phyloP scores from a whole-genome alignment of 2,113 vertebrate genomes.

The Rhinopithecus roxellana region DNA sequence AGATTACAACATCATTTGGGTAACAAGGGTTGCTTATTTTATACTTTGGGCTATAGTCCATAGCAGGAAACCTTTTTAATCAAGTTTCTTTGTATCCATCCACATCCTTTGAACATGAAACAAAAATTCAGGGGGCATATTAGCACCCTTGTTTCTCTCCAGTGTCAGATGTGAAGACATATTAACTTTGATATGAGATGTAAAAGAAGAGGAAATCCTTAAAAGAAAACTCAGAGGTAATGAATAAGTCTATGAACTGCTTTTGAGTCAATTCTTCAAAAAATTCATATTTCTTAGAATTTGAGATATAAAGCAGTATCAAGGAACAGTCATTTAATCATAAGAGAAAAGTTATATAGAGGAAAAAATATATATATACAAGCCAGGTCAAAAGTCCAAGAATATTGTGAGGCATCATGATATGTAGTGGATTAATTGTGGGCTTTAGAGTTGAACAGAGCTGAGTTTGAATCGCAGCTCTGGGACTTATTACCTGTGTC shows the following conservation, averaged over 20 bases:
- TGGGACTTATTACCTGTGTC: background rate
- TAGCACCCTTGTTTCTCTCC: background rate
- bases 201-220: background rate
- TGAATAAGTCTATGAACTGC: background rate
- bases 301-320: background rate
- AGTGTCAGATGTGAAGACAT: background rate
- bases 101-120: background rate
- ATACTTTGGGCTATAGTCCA: background rate
- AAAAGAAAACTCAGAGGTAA: constrained; percentile 2
- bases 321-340: background rate
- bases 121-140: background rate
- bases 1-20: background rate
- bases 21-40: background rate
- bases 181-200: background rate
- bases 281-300: background rate
- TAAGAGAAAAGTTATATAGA: background rate
- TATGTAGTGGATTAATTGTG: background rate
- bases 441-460: background rate
- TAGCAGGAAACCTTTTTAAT: background rate
- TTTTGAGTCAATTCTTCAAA: background rate
- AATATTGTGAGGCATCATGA: background rate
- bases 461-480: background rate
- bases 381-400: background rate
- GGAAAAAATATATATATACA: background rate
- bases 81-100: background rate